These are phyloP conservation scores for Mamestra brassicae DNA, from an alignment of 2,888 invertebrate species.

Conservation along the genomic window DNA sequence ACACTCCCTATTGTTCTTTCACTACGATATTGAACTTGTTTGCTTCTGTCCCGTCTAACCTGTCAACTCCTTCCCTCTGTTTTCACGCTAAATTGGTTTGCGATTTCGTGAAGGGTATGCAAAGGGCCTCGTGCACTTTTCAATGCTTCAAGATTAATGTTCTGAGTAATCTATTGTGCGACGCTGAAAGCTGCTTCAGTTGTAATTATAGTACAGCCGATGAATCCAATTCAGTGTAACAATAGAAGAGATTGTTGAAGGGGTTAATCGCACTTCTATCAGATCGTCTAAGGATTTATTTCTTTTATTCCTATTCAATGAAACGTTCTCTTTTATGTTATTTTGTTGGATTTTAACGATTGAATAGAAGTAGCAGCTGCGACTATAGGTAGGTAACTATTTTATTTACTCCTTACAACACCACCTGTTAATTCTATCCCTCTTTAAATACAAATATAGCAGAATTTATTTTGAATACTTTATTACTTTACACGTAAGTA, in stretches of 20 bases:
- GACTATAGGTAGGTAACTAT: not conserved
- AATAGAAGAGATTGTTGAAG: constrained; percentile 55
- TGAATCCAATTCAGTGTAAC: constrained; percentile 57
- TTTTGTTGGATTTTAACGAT: not conserved
- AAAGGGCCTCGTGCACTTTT: constrained; percentile 67
- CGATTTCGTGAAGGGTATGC: constrained; percentile 74
- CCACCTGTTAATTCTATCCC: too few relatives aligned
- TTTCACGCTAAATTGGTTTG: constrained; percentile 80
- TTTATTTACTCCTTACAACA: not conserved
- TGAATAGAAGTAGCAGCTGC: not conserved
- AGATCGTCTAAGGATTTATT: constrained; percentile 41
- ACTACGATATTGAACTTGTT: constrained; percentile 78
- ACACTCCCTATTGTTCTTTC: constrained; percentile 78
- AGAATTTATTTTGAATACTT: too few relatives aligned
- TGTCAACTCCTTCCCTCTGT: constrained; percentile 73
- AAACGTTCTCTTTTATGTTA: constrained; percentile 12
- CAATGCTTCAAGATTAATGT: constrained; percentile 70
- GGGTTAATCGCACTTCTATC: constrained; percentile 51
- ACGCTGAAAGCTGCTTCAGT: constrained; percentile 59
- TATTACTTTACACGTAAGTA: too few relatives aligned
- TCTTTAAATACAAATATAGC: too few relatives aligned
- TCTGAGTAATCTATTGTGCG: constrained; percentile 65
- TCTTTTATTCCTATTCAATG: constrained; percentile 33
- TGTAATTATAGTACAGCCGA: constrained; percentile 61
- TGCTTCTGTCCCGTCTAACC: constrained; percentile 75